These are phyloP conservation scores for Aegypius monachus DNA, from an alignment of 2,113 vertebrate species.

Conservation along the genomic window DNA sequence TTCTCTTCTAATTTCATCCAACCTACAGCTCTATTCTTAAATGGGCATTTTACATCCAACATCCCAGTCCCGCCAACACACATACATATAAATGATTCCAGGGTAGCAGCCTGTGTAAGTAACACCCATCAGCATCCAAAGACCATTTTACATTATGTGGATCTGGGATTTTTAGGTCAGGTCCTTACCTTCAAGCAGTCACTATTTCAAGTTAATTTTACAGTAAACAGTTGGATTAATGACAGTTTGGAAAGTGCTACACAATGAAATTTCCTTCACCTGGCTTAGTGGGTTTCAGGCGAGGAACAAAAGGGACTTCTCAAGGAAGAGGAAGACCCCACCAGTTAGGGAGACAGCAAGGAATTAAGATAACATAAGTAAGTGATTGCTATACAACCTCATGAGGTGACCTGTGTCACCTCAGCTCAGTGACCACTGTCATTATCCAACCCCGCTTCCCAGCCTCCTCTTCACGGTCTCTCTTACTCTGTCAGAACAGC, in stretches of 20 bases:
- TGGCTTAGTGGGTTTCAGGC: neutral
- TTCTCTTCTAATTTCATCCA: neutral
- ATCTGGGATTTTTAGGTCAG: neutral
- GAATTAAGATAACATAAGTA: neutral
- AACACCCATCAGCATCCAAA: neutral
- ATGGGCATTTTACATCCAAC: neutral
- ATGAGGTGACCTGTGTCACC: neutral
- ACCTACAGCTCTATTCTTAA: neutral
- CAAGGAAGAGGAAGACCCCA: neutral
- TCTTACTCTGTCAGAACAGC: neutral
- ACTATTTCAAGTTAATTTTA: neutral
- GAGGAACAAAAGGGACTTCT: neutral
- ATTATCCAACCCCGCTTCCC: neutral
- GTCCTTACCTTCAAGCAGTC: neutral
- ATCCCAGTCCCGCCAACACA: neutral
- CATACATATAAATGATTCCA: neutral
- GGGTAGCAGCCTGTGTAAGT: neutral
- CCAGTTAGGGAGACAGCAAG: neutral
- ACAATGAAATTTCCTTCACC: neutral
- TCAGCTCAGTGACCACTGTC: neutral
- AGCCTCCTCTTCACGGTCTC: neutral
- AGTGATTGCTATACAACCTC: neutral
- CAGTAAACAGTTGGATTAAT: neutral
- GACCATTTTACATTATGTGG: neutral
- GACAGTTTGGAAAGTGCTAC: neutral